Percentiles rank a stretch among this genome's conserved stretches.
phyloP scores from a whole-genome alignment of 2,113 vertebrate species.

The Myocastor coypus region DNA sequence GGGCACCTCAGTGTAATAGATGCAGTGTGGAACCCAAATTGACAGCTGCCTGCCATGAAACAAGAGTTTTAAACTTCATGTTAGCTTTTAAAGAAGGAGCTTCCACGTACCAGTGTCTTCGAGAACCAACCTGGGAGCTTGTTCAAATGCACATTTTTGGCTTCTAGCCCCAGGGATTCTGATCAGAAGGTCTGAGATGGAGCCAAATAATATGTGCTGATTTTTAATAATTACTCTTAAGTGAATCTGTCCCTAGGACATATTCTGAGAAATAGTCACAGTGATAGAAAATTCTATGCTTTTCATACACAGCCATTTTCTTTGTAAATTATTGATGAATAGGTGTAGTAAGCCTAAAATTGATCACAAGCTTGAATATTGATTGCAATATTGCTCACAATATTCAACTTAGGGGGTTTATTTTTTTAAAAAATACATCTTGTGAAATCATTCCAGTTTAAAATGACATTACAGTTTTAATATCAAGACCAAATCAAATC shows the following conservation, averaged over 20 bases:
- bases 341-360: background rate
- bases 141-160: slow-evolving; percentile 64
- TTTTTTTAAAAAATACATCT: slow-evolving; percentile 55
- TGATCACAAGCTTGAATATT: slow-evolving; percentile 12
- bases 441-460: slow-evolving; percentile 17
- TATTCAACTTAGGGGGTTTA: background rate
- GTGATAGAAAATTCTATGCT: background rate
- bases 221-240: slow-evolving; percentile 53
- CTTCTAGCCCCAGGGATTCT: slow-evolving; percentile 21
- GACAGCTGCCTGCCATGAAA: background rate
- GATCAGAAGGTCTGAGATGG: slow-evolving; percentile 43
- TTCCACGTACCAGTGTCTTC: background rate
- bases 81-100: background rate
- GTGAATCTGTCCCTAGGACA: slow-evolving; percentile 27
- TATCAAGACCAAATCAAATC: slow-evolving; percentile 6
- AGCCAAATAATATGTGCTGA: slow-evolving; percentile 45
- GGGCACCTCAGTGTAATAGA: background rate
- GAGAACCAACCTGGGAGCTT: slow-evolving; percentile 21
- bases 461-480: background rate
- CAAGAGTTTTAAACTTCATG: slow-evolving; percentile 5
- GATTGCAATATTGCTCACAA: too few relatives aligned
- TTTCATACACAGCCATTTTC: background rate
- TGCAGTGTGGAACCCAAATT: slow-evolving; percentile 41
- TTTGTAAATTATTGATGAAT: background rate
- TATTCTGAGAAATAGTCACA: slow-evolving; percentile 11